A percentile compares a stretch with the other conserved stretches of the same genome.
These are phyloP conservation scores for Xestia ashworthii DNA, from an alignment of 2,888 invertebrate species.

Conservation along the genomic window DNA sequence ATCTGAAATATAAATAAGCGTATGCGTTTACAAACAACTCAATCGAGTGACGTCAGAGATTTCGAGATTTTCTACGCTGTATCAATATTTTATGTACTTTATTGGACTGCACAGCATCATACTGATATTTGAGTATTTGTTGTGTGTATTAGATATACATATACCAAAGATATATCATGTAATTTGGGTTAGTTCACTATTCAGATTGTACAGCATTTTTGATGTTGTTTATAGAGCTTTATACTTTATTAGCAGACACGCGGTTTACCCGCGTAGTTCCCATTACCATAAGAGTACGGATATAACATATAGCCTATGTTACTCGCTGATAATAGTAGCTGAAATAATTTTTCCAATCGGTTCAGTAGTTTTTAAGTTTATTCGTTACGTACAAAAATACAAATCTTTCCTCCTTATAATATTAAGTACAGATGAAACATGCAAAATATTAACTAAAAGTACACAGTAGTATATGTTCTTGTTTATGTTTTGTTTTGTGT, in stretches of 20 bases:
- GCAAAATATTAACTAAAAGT: too few species aligned
- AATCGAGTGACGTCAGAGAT: conserved; percentile 47
- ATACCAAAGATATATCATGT: neutral
- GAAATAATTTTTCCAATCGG: too few species aligned
- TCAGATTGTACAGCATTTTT: neutral
- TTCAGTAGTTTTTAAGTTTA: too few species aligned
- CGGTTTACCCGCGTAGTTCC: too few species aligned
- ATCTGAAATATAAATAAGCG: conserved; percentile 35
- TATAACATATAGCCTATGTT: too few species aligned
- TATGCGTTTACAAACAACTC: conserved; percentile 30
- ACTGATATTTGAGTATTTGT: conserved; percentile 12
- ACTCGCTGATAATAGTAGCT: too few species aligned
- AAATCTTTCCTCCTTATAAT: too few species aligned
- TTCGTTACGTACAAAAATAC: too few species aligned
- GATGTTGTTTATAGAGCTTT: neutral
- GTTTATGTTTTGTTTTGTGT: neutral
- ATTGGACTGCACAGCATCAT: conserved; percentile 17
- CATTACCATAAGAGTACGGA: too few species aligned
- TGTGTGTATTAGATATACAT: neutral
- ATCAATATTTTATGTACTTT: conserved; percentile 32
- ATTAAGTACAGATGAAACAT: too few species aligned
- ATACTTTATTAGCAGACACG: too few species aligned
- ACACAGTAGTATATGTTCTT: neutral
- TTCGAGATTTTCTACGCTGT: conserved; percentile 18
- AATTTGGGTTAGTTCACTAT: neutral